A percentile compares a stretch with the other conserved stretches of the same genome.
Conservation (phyloP, 37 sponge, comb jelly and placozoan species). For the Spongia lamella region DNA sequence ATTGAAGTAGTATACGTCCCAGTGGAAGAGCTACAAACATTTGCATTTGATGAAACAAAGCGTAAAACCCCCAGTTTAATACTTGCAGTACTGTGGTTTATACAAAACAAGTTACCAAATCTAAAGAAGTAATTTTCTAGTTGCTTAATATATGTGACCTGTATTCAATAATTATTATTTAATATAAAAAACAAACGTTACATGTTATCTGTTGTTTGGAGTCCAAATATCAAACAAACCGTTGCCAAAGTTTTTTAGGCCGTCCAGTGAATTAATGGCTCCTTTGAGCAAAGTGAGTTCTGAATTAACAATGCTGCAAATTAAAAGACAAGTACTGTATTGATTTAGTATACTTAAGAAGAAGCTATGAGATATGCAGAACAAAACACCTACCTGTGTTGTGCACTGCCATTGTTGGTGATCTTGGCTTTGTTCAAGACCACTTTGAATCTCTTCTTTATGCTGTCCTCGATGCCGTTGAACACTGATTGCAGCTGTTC, state of each 20-base stretch:
- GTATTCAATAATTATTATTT: neutral
- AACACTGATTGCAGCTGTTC: conserved; percentile 79
- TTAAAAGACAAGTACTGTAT: neutral
- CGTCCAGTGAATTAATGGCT: conserved; percentile 66
- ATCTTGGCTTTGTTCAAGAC: conserved; percentile 49
- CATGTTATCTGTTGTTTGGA: conserved; percentile 5
- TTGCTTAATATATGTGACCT: neutral
- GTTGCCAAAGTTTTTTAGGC: conserved; percentile 64
- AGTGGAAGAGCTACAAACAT: conserved; percentile 34
- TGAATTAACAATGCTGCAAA: conserved; percentile 72
- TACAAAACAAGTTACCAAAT: conserved; percentile 38
- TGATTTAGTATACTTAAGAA: neutral
- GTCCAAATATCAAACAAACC: conserved; percentile 85
- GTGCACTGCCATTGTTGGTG: conserved; percentile 85
- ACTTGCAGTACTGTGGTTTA: conserved; percentile 82
- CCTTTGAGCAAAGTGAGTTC: conserved; percentile 68
- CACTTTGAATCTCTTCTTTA: conserved; percentile 33
- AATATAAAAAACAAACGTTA: too few relatives aligned
- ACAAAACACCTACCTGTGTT: conserved; percentile 65
- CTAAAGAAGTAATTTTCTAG: neutral
- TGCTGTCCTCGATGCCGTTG: conserved; percentile 51
- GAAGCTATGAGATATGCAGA: neutral
- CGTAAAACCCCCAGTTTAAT: conserved; percentile 70
- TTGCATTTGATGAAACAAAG: conserved; percentile 56
- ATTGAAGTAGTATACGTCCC: conserved; percentile 90